Evolutionary conservation across 1,140 invertebrate genomes (phyloP).

Genomic region (Theocolax elegans): DNA sequence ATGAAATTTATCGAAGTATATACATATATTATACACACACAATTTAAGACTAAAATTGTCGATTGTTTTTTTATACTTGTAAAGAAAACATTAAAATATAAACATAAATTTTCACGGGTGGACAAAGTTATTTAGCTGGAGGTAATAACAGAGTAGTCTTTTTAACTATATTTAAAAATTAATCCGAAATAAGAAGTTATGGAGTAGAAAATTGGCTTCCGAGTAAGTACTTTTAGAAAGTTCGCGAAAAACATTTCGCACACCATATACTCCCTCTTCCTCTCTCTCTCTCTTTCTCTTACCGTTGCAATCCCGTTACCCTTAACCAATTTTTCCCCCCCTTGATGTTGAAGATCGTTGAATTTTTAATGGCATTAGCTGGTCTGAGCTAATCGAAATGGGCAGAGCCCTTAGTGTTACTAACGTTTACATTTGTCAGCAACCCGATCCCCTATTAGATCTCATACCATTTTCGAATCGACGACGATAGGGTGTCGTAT

Average conservation of each 20-base stretch:
- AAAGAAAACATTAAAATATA: no score
- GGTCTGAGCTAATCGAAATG: conserved; percentile 47
- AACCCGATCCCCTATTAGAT: conserved; percentile 52
- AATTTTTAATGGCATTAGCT: conserved; percentile 41
- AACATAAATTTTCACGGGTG: no score
- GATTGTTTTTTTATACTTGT: no score
- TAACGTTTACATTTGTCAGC: conserved; percentile 54
- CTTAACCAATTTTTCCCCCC: conserved; percentile 12
- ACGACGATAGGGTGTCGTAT: neutral
- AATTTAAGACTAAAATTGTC: no score
- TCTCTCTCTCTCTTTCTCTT: no score
- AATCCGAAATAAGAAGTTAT: conserved; percentile 21
- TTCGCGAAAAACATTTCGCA: conserved; percentile 24
- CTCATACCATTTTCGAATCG: conserved; percentile 52
- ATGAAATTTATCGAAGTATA: no score
- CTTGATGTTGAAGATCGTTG: conserved; percentile 25
- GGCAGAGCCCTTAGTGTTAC: conserved; percentile 50
- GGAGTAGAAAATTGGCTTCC: conserved; percentile 11
- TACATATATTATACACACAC: no score
- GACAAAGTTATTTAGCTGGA: no score
- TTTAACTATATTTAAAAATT: conserved; percentile 11
- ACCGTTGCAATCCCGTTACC: conserved; percentile 12
- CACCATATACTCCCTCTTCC: neutral
- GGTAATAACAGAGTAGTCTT: no score
- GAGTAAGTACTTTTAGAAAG: neutral